phyloP scores from a whole-genome alignment of 2,797 vertebrate species.

The Netta rufina region DNA sequence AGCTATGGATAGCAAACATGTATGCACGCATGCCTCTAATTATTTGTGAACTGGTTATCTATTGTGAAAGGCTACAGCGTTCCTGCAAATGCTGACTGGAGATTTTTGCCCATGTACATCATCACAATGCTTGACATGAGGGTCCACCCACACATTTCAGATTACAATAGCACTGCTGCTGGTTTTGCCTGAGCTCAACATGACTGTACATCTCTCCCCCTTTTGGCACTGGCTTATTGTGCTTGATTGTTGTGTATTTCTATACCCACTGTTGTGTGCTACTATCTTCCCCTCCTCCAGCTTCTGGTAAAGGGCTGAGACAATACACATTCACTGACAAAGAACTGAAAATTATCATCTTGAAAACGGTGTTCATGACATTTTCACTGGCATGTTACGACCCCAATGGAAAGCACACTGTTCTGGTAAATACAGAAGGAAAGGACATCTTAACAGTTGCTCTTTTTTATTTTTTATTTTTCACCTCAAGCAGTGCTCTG shows the following conservation, averaged over 20 bases:
- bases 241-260: background rate
- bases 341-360: background rate
- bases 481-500: background rate
- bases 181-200: background rate
- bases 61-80: background rate
- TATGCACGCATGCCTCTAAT: fast-evolving
- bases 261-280: background rate
- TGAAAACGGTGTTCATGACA: background rate
- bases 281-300: background rate
- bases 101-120: background rate
- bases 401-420: background rate
- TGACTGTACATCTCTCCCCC: background rate
- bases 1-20: background rate
- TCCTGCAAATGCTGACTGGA: background rate
- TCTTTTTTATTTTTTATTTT: background rate
- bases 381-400: background rate
- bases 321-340: background rate
- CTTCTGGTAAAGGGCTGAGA: background rate
- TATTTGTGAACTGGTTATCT: background rate
- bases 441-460: background rate
- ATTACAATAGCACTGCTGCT: background rate
- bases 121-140: background rate
- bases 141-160: background rate
- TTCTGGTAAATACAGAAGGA: constrained; percentile 7
- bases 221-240: background rate